phyloP scores from a whole-genome alignment of 1,140 invertebrate species.

The Ruditapes philippinarum region DNA sequence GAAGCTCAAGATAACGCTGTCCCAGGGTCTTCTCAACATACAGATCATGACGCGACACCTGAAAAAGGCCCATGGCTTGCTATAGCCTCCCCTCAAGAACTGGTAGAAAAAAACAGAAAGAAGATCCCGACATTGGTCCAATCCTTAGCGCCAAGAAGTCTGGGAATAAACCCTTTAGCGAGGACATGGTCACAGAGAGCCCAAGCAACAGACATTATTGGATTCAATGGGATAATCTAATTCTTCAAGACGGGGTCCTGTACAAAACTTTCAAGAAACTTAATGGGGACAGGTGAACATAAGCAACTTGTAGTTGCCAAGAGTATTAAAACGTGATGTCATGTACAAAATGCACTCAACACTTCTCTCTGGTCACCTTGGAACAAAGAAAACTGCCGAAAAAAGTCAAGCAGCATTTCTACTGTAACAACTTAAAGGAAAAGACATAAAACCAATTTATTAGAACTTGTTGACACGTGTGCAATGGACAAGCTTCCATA shows the following conservation, averaged over 20 bases:
- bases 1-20: too few species aligned
- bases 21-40: too few species aligned
- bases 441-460: constrained; percentile 38
- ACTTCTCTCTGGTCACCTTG: constrained; percentile 34
- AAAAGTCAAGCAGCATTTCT: neutral
- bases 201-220: constrained; percentile 37
- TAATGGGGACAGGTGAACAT: constrained; percentile 1
- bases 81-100: too few species aligned
- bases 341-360: constrained; percentile 11
- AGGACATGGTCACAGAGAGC: neutral
- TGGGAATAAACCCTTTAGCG: neutral
- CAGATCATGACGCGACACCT: too few species aligned
- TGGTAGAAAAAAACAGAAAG: neutral
- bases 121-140: constrained; percentile 7
- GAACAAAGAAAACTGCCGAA: constrained; percentile 24
- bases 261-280: neutral
- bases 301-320: neutral
- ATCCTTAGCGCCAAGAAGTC: neutral
- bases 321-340: neutral
- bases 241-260: neutral
- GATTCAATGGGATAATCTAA: constrained; percentile 22
- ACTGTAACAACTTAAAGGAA: neutral
- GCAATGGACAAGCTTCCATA: constrained; percentile 12
- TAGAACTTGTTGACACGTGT: constrained; percentile 14
- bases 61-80: too few species aligned